These are phyloP conservation scores for Torymus aiolomorphi DNA, from an alignment of 2,888 invertebrate species.

Conservation along the genomic window DNA sequence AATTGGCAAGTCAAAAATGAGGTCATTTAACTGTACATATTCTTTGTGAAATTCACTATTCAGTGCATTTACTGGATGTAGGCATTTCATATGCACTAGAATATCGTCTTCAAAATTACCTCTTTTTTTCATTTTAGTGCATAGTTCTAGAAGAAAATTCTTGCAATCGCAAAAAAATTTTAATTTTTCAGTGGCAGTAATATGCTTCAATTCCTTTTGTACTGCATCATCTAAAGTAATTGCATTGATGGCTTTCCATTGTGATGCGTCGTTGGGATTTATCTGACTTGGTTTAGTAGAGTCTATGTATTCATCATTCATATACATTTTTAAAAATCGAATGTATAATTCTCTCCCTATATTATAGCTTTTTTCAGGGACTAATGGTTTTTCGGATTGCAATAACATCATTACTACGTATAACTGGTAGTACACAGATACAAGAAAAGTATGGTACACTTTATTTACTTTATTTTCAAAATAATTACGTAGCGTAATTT, in stretches of 20 bases:
- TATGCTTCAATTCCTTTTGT: no score
- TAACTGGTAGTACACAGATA: not conserved
- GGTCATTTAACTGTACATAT: not conserved
- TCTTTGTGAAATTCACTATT: not conserved
- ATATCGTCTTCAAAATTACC: not conserved
- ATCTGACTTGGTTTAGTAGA: not conserved
- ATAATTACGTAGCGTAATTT: not conserved
- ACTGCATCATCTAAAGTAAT: not conserved
- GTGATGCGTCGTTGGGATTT: not conserved
- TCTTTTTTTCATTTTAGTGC: not conserved
- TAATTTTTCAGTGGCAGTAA: no score
- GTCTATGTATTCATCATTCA: slow-evolving; percentile 2
- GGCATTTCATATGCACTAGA: not conserved
- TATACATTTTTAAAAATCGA: slow-evolving; percentile 18
- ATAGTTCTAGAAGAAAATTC: not conserved
- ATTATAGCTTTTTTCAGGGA: not conserved
- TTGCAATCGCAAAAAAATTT: not conserved
- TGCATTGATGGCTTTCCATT: not conserved
- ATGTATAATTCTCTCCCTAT: not conserved
- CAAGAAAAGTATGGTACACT: not conserved
- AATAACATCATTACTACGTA: not conserved
- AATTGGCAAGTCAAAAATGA: no score
- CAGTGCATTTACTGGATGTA: not conserved
- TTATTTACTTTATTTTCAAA: not conserved
- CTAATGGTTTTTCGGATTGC: slow-evolving; percentile 3